A percentile compares a stretch with the other conserved stretches of the same genome.
Evolutionary conservation across 2,888 invertebrate genomes (phyloP).

Genomic region (Amitus sp.): DNA sequence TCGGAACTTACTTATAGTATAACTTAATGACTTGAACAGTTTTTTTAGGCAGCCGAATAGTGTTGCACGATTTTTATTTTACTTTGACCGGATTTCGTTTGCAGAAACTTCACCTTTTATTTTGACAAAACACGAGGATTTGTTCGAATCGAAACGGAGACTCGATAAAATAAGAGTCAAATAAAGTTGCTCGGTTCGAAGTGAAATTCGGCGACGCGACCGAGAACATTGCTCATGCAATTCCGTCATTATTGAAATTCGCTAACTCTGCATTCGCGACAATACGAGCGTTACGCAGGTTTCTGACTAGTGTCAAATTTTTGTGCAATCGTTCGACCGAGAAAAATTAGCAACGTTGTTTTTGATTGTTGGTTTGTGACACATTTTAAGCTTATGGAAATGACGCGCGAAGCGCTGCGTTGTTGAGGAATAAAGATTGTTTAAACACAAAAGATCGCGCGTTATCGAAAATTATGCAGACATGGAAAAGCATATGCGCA

Average conservation of each 20-base stretch:
- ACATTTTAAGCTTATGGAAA: too few species aligned
- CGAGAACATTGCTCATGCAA: background rate
- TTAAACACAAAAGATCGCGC: background rate
- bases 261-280: slow-evolving; percentile 8
- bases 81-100: background rate
- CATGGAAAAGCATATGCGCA: background rate
- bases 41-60: too few species aligned
- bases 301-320: slow-evolving; percentile 10
- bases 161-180: background rate
- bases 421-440: too few species aligned
- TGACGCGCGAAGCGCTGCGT: too few species aligned
- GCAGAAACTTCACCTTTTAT: background rate
- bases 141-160: background rate
- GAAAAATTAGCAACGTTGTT: too few species aligned
- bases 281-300: slow-evolving; percentile 9
- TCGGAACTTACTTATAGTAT: too few species aligned
- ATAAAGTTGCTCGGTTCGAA: background rate
- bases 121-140: background rate
- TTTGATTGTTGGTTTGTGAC: too few species aligned
- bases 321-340: background rate
- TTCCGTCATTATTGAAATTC: slow-evolving; percentile 2
- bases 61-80: background rate
- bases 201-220: background rate
- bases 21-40: too few species aligned
- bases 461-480: background rate